phyloP scores from a whole-genome alignment of 2,797 vertebrate genomes.

The Momotus momota region DNA sequence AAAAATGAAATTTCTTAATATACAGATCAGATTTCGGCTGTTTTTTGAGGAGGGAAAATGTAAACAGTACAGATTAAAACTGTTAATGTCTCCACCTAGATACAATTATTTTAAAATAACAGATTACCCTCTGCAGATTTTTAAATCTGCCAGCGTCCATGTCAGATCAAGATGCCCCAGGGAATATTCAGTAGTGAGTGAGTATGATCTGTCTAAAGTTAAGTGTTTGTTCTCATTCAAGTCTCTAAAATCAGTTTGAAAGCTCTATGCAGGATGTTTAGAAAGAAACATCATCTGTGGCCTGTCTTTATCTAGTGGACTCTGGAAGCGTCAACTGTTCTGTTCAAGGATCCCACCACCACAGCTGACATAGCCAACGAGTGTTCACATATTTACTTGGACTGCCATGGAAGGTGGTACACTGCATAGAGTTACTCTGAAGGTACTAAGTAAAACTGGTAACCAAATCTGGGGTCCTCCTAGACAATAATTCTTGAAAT shows the following conservation, averaged over 20 bases:
- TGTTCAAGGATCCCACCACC: background rate
- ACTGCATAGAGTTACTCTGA: background rate
- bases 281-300: background rate
- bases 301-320: background rate
- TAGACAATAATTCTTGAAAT: background rate
- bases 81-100: background rate
- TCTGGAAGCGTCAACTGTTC: background rate
- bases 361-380: rapidly evolving
- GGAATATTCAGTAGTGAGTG: background rate
- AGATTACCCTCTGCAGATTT: background rate
- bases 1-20: background rate
- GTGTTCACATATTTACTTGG: background rate
- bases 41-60: background rate
- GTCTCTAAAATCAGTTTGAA: background rate
- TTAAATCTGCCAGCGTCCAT: background rate
- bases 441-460: background rate
- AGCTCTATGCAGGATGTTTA: background rate
- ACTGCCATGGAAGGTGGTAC: background rate
- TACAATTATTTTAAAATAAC: background rate
- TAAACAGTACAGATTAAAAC: background rate
- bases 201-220: background rate
- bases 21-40: background rate
- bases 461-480: background rate
- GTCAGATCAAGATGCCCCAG: background rate
- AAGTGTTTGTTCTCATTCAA: background rate